Evolutionary conservation across 2,797 vertebrate species (phyloP).

Genomic region (Paedocypris micromegethes): DNA sequence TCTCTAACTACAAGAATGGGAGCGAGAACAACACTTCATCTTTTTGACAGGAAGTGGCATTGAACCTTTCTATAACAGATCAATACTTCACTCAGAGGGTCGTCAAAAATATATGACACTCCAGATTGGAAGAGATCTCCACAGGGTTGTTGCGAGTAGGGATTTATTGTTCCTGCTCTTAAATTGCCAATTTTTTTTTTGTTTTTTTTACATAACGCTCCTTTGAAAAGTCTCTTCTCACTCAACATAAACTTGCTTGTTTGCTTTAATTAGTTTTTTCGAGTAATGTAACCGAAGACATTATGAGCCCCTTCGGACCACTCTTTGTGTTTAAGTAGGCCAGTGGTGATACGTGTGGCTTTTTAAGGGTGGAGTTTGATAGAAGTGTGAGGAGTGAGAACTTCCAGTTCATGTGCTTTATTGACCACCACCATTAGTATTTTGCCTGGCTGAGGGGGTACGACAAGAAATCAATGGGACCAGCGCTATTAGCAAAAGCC

Average conservation of each 20-base stretch:
- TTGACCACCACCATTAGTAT: conserved; percentile 76
- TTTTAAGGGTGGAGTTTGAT: conserved; percentile 64
- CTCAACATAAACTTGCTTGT: too few species aligned
- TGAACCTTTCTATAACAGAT: conserved; percentile 38
- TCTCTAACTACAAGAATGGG: conserved; percentile 15
- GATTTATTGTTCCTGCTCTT: too few species aligned
- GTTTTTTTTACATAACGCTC: too few species aligned
- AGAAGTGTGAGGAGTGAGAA: conserved; percentile 56
- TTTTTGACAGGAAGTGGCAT: conserved; percentile 27
- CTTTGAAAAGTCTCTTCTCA: too few species aligned
- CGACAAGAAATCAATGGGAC: conserved; percentile 75
- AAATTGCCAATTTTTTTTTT: too few species aligned
- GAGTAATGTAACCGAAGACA: neutral
- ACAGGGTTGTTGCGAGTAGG: too few species aligned
- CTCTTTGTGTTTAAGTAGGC: conserved; percentile 36
- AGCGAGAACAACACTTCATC: conserved; percentile 22
- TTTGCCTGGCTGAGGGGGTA: conserved; percentile 62
- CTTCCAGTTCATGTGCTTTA: conserved; percentile 68
- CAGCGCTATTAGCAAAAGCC: conserved; percentile 63
- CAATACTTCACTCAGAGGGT: conserved; percentile 32
- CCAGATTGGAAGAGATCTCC: neutral
- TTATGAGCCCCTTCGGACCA: neutral
- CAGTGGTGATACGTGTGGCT: conserved; percentile 51
- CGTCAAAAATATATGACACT: conserved; percentile 12
- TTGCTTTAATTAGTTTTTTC: too few species aligned